These are phyloP conservation scores for Choloepus hoffmanni DNA, from an alignment of 2,113 vertebrate species.

Conservation along the genomic window DNA sequence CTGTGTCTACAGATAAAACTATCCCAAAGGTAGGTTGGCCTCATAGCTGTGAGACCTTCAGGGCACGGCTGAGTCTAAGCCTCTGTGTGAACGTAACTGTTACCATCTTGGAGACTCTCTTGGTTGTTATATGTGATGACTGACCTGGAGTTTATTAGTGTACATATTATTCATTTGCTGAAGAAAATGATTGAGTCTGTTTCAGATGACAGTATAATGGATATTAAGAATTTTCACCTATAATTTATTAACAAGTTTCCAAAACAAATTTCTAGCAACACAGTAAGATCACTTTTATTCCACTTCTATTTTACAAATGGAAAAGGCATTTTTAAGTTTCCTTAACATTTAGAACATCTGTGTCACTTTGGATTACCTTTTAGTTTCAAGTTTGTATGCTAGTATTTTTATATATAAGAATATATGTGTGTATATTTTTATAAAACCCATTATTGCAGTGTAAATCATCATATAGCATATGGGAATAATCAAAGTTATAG, in stretches of 20 bases:
- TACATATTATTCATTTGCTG: slow-evolving; percentile 35
- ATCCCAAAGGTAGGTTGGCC: slow-evolving; percentile 67
- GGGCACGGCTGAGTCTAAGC: background rate
- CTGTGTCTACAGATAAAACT: slow-evolving; percentile 64
- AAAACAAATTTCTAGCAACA: slow-evolving; percentile 57
- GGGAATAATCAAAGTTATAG: slow-evolving; percentile 71
- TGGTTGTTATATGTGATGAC: slow-evolving; percentile 11
- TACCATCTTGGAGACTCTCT: background rate
- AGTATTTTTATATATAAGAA: slow-evolving; percentile 66
- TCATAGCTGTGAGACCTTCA: slow-evolving; percentile 30
- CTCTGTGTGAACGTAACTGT: slow-evolving; percentile 16
- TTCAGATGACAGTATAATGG: slow-evolving; percentile 44
- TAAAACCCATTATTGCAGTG: slow-evolving; percentile 47
- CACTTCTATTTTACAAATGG: slow-evolving; percentile 62
- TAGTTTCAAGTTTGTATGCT: slow-evolving; percentile 63
- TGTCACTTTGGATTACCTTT: slow-evolving; percentile 57
- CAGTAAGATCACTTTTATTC: slow-evolving; percentile 52
- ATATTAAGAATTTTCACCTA: slow-evolving; percentile 62
- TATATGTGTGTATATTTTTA: slow-evolving; percentile 56
- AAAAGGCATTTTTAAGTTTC: slow-evolving; percentile 58
- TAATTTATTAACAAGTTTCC: slow-evolving; percentile 62
- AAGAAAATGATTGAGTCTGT: slow-evolving; percentile 49
- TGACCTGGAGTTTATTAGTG: slow-evolving; percentile 38
- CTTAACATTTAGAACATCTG: slow-evolving; percentile 57
- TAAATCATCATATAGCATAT: slow-evolving; percentile 33